Evolutionary conservation across 1,140 invertebrate genomes (phyloP), one percentile per base, ranked within the genome.

Genomic region (Conopomorpha cramerella): DNA sequence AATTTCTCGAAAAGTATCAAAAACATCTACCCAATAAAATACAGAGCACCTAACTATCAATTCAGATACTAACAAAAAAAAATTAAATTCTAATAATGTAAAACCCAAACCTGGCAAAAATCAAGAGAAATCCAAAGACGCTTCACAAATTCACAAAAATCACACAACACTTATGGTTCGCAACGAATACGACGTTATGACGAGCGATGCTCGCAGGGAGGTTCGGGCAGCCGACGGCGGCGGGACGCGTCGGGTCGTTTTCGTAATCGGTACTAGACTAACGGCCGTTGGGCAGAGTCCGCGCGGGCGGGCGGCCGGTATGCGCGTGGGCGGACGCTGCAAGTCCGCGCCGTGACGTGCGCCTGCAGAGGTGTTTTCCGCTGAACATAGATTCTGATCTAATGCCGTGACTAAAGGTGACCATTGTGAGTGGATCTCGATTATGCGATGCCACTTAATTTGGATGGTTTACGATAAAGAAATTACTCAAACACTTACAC

Each of bases 211-310:
- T 45, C 49, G 36, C 45, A 59, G 63, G 55, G 59, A 55, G 55
- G 56, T 55, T 52, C 55, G 45, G 35, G 35, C 50, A 51, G 49
- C 63, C 57, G 67, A 63, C 70, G 70, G 70, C 70, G 67, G 67
- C 65, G 65, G 60, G 57, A 74, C 66, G 61, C 64, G 67, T 74
- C 70, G 70, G 70, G 60, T 74, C 70, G 70, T 74, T 74, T 70
- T 74, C 70, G 70, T 64, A 72, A 70, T 74, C 66, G 70, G 70
- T 72, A 72, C 70, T 71, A 74, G 72, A 74, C 65, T 74, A 23
- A 6, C 4, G n/a, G n/a, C n/a, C n/a, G n/a, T n/a, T n/a, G n/a
- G n/a, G n/a, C n/a, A n/a, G n/a, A n/a, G n/a, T n/a, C n/a, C n/a
- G n/a, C n/a, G n/a, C n/a, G 61, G 63, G 64, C 62, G 56, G 63